phyloP scores from a whole-genome alignment of 2,888 invertebrate genomes.

The Ophion ellenae region DNA sequence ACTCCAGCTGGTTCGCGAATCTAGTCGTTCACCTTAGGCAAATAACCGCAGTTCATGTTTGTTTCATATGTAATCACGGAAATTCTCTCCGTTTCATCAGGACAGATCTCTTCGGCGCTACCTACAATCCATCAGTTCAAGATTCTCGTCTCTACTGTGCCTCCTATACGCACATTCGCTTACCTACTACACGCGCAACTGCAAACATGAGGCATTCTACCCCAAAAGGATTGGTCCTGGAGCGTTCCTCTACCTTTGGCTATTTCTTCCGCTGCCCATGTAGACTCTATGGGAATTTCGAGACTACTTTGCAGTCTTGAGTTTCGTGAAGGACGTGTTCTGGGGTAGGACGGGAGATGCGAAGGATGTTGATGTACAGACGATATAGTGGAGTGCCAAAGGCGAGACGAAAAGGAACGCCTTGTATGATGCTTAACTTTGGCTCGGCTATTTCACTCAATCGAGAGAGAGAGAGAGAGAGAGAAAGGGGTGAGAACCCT shows the following conservation, averaged over 20 bases:
- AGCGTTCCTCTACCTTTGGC: background rate
- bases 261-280: background rate
- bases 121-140: constrained; percentile 15
- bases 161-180: background rate
- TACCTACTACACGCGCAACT: background rate
- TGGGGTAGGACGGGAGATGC: too few species aligned
- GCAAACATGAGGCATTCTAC: background rate
- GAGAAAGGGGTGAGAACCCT: constrained; percentile 37
- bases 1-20: background rate
- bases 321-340: too few species aligned
- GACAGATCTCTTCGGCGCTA: background rate
- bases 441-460: constrained; percentile 29
- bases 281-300: background rate
- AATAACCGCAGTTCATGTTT: background rate
- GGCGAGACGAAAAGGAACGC: background rate
- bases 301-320: background rate
- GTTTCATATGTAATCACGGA: constrained; percentile 12
- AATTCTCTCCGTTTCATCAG: constrained; percentile 16
- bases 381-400: background rate
- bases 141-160: background rate
- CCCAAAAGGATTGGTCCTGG: background rate
- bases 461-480: constrained; percentile 11
- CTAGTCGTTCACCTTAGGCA: background rate
- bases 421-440: constrained; percentile 4
- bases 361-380: background rate